Evolutionary conservation across 2,888 invertebrate species (phyloP), one percentile per base, ranked within the genome.

Genomic region (Chrysopilus asiliformis): DNA sequence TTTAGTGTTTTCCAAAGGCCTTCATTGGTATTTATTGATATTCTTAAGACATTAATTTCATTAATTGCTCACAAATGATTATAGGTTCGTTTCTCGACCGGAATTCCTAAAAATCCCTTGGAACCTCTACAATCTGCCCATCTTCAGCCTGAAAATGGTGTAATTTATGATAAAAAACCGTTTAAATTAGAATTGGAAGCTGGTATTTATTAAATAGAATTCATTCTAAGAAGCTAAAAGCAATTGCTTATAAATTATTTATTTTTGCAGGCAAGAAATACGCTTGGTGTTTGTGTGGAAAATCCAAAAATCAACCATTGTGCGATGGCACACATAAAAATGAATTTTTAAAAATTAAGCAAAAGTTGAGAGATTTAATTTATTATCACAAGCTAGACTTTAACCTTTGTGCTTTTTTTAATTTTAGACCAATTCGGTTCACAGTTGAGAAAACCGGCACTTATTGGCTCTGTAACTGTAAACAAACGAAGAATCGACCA

Each of bases 391-490:
- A 13, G 24, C 7, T 22, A 9, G 24, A 9, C 24, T 27, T 18
- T 26, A 10, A 25, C 3, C 9, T 7, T 18, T 2, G 27, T 32
- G 9, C 12, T 13, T 9, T 4, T 32, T 30, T 64, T 38, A 26
- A 34, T 64, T 65, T 27, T 59, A 79, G 76, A 45, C 97, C 97
- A 0, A 66, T 94, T 4, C 66, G 71, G 41, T 94, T 95, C 55
- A 68, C 70, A 46, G 91, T 95, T 2, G 75, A 77, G 33, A 81
- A 91, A 65, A 79, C 81, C 0, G 87, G 86, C 50, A 85, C 89
- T 13, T 94, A 93, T 57, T 93, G 90, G 85, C 66, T 98, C n/a
- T 98, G 98, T 58, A 90, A 90, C 57, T 98, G 98, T 58, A 98
- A 98, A 62, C 94, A 94, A 56, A 91, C 94, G 1, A 73, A 73